Base-by-base conservation (phyloP, 2,888 invertebrate species). In the Tiphia femorata region DNA sequence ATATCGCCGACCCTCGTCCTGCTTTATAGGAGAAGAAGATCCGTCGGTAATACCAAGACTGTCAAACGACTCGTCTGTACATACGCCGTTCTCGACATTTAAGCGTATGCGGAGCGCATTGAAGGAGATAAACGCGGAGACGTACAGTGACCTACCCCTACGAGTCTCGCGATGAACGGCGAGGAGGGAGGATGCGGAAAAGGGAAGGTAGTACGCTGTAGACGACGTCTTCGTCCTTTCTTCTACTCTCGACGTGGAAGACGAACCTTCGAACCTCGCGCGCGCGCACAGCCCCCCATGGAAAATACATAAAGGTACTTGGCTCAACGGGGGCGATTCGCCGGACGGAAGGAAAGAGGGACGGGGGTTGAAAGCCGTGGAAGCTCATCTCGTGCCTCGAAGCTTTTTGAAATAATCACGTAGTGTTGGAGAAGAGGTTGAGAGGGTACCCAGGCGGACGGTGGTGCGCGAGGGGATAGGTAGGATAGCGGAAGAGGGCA, bases 401-500 rank as follows among this genome's bases (percentile, higher is more conserved):
- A 75, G 74, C 70, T 70, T 78, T 78, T 77, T 75, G 67, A 75
- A 79, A 77, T 79, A 79, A 79, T 79, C 78, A 78, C 79, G 77
- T 77, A 77, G 74, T 71, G 73, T 78, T 75, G 64, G 63, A 70
- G 71, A 70, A 70, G 72, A 75, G 68, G 64, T 54, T 52, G 57
- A 62, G 62, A 62, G 67, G 58, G 59, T 65, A 21, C 54, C 54
- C 57, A 57, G 51, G 62, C 56, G 54, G 54, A 50, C 40, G 60
- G 38, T 46, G 61, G 52, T 48, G 57, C 62, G 33, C 58, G 63
- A 54, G 58, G 62, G 56, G n/a, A n/a, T n/a, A 8, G 33, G 6
- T n/a, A 14, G 33, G 33, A 14, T 3, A n/a, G 63, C 49, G 52
- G 49, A 35, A 56, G 65, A 63, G 57, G 57, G 56, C 49, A 52